phyloP scores from a whole-genome alignment of 2,888 invertebrate species.

The Meiosimyza decipiens region DNA sequence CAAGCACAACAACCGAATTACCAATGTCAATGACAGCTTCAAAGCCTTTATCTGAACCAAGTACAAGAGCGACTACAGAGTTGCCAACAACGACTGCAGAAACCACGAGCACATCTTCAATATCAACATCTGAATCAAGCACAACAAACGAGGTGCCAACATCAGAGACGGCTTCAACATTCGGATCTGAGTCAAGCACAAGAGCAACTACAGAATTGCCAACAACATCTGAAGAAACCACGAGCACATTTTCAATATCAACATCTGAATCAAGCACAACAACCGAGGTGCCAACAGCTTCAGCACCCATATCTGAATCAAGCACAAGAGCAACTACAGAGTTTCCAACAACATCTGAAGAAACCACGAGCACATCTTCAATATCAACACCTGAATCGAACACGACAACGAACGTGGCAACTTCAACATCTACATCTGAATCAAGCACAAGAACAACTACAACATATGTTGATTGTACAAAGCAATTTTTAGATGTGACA shows the following conservation, averaged over 20 bases:
- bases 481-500: too few species aligned
- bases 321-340: background rate
- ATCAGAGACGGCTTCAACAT: background rate
- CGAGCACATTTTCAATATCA: background rate
- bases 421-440: too few species aligned
- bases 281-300: background rate
- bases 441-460: too few species aligned
- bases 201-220: background rate
- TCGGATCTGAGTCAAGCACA: background rate
- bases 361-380: too few species aligned
- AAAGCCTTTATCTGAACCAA: background rate
- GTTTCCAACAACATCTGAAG: too few species aligned
- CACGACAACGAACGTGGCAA: too few species aligned
- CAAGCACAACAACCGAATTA: background rate
- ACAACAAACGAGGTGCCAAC: background rate
- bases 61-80: background rate
- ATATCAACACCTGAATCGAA: too few species aligned
- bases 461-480: too few species aligned
- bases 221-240: background rate
- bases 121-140: background rate
- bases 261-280: background rate
- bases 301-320: background rate
- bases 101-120: background rate
- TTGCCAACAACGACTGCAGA: background rate
- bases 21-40: background rate